Percentiles rank a stretch among this genome's conserved stretches.
These are phyloP conservation scores for Tillus elongatus DNA, from an alignment of 2,888 invertebrate genomes.

Conservation along the genomic window DNA sequence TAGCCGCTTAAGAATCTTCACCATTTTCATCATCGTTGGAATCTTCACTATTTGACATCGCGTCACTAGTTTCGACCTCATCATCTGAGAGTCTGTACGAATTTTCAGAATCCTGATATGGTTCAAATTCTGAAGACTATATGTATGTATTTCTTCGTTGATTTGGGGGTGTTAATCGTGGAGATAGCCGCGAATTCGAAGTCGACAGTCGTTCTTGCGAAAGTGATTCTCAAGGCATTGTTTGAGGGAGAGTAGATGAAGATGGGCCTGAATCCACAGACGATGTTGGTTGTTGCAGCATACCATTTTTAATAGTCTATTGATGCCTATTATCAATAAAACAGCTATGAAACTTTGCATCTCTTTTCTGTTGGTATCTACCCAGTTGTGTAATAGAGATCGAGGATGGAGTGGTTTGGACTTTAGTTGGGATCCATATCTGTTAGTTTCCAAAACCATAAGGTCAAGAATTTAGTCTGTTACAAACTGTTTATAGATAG, in stretches of 20 bases:
- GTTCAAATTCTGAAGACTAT: slow-evolving; percentile 2
- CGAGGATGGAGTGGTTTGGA: slow-evolving; percentile 1
- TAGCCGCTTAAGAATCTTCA: too few species aligned
- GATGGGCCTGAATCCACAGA: slow-evolving; percentile 2
- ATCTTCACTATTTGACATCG: slow-evolving; percentile 1
- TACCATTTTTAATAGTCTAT: slow-evolving; percentile 7
- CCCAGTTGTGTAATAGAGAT: slow-evolving; percentile 6
- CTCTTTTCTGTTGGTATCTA: slow-evolving; percentile 7
- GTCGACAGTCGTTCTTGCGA: slow-evolving; percentile 1
- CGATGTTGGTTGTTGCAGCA: slow-evolving; percentile 4
- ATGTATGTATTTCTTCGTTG: slow-evolving; percentile 2
- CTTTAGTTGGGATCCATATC: slow-evolving; percentile 6
- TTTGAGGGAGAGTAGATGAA: too few species aligned
- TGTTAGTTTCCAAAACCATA: slow-evolving; percentile 7
- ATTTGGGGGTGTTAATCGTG: slow-evolving; percentile 2
- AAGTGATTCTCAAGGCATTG: background rate
- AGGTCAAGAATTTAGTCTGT: too few species aligned
- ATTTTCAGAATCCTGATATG: background rate
- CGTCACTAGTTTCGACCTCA: slow-evolving; percentile 1
- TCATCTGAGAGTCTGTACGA: slow-evolving; percentile 4
- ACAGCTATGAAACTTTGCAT: slow-evolving; percentile 6
- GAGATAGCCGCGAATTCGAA: background rate
- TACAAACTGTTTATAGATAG: too few species aligned
- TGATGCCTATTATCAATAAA: slow-evolving; percentile 6
- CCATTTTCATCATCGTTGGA: too few species aligned